phyloP scores from a whole-genome alignment of 2,888 invertebrate species.

The Gymnoscelis rufifasciata region DNA sequence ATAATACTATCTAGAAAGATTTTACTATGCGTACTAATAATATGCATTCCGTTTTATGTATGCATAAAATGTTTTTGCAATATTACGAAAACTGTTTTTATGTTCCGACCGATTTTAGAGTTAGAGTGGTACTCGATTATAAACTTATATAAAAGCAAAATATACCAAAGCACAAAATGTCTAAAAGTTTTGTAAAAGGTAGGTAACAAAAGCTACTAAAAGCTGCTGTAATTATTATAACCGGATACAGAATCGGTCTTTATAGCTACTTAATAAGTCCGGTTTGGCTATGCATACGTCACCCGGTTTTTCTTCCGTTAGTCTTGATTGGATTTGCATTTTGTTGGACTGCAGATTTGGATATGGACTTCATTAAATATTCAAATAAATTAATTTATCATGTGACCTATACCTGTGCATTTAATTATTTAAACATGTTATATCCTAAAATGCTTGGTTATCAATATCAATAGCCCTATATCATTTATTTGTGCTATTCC shows the following conservation, averaged over 20 bases:
- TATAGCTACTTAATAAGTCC: slow-evolving; percentile 14
- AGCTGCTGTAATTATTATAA: slow-evolving; percentile 10
- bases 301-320: slow-evolving; percentile 36
- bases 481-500: no score
- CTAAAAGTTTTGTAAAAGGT: slow-evolving; percentile 12
- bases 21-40: no score
- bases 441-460: no score
- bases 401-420: no score
- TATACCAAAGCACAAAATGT: slow-evolving; percentile 17
- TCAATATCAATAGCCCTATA: no score
- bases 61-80: no score
- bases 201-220: slow-evolving; percentile 11
- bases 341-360: slow-evolving; percentile 10
- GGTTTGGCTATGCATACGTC: slow-evolving; percentile 20
- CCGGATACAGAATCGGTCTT: slow-evolving; percentile 16
- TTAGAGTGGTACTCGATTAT: no score
- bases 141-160: not conserved
- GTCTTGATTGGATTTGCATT: slow-evolving; percentile 27
- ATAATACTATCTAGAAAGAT: no score
- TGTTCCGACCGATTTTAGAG: no score
- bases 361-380: slow-evolving; percentile 2
- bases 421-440: no score
- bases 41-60: no score
- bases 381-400: not conserved
- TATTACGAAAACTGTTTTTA: no score